Evolutionary conservation across 2,888 invertebrate species (phyloP), one percentile per base, ranked within the genome.

Genomic region (Glaucopsyche alexis): DNA sequence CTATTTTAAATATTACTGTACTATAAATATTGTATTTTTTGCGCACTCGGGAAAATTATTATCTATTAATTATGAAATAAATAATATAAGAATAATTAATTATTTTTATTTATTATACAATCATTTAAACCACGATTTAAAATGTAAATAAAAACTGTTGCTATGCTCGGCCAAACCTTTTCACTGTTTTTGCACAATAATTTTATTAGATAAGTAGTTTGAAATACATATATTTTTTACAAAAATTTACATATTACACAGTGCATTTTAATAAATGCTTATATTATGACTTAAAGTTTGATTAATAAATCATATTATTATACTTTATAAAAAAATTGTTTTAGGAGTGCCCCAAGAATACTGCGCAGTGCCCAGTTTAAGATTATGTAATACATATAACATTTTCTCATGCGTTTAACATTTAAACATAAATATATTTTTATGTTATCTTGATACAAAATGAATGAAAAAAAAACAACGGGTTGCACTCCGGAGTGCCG

Each of bases 271-370:
- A 60, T 60, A 60, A 60, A 60, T 60, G 29, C 6, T 60, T 29
- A 13, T 60, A 29, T 60, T 47, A 47, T 11, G 47, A 47, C 47
- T 47, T 29, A 29, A 29, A 13, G 29, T 66, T 13, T 66, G 49
- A 9, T 38, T 11, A 60, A 11, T 16, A 64, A 38, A 45, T 55
- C 71, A 3, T 29, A 29, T 19, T 13, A 47, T 9, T 3, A 16
- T 65, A 29, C 52, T 2, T 65, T 47, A 29, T n/a, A 72, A 13
- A 72, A 72, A 67, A 16, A 8, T 50, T 50, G 50, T 50, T 50
- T 14, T 50, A n/a, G 50, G 50, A n/a, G 50, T 50, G 50, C n/a
- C 50, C n/a, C 50, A 7, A 6, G 5, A n/a, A n/a, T 14, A 50
- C n/a, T 50, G n/a, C 42, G 7, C 42, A 42, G 6, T 42, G 5